Base-by-base conservation (phyloP, 1,140 invertebrate genomes). In the Marisa cornuarietis region DNA sequence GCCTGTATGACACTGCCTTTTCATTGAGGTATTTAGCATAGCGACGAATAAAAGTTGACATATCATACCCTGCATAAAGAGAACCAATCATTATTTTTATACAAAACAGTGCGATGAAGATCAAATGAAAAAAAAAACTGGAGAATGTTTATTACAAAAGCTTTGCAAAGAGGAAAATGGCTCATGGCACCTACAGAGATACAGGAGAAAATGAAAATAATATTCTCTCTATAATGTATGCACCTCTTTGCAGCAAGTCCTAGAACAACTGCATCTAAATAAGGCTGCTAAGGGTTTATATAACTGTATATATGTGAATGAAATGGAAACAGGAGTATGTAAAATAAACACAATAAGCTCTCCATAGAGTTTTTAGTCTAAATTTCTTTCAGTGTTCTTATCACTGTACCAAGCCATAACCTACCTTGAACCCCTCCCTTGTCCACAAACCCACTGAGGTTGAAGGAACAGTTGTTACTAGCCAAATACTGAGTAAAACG, bases 21-120 rank as follows among this genome's bases (percentile, higher is more conserved):
- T 99, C 98, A 92, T 99, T 99, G 87, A 99, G 93, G 93, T 99
- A 99, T 92, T 97, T 98, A 83, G 98, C 96, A 92, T 99, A 99
- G 87, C 97, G 94, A 90, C 98, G 94, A 88, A 99, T 99, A 91
- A 98, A 99, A 83, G 97, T 97, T 74, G 98, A 99, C 98, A 99
- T 99, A 90, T 99, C 98, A 93, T 99, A 99, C 81, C 97, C 98
- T 99, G 83, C 54, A 86, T 84, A 77, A 81, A 82, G 18, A 76
- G 54, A 78, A 51, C 80, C 31, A 42, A 6, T 42, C 31, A 42
- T 42, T 31, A 65, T 24, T 24, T 5, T 31, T 26, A 79, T 10
- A 62, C 10, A 76, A 61, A 76, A 65, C 20, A 42, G 31, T 42
- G 31, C n/a, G 31, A 42, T 42, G 63, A 63, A 63, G 5, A 78